Evolutionary conservation across 2,888 invertebrate species (phyloP).

Genomic region (Volucella inflata): DNA sequence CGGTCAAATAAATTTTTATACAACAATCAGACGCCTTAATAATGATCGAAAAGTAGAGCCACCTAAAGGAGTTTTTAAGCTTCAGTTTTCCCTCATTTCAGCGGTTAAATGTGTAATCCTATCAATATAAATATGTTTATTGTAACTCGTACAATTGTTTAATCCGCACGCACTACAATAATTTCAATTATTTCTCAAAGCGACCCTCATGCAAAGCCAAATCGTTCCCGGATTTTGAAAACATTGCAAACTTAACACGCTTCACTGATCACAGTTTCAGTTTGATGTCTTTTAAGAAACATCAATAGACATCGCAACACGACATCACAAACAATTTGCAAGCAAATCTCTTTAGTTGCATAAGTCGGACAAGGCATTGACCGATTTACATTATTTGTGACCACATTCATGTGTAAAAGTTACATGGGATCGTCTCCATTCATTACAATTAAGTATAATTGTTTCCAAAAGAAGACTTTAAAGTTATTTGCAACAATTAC

Average conservation of each 20-base stretch:
- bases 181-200: not conserved
- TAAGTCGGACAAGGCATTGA: not conserved
- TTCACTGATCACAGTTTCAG: slow-evolving; percentile 3
- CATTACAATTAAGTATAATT: not conserved
- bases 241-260: not conserved
- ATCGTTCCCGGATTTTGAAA: not conserved
- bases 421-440: no score
- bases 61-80: no score
- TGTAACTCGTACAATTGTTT: no score
- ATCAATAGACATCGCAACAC: not conserved
- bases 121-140: no score
- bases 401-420: not conserved
- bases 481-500: slow-evolving; percentile 28
- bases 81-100: no score
- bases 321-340: slow-evolving; percentile 5
- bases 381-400: slow-evolving; percentile 24
- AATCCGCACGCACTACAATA: no score
- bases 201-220: not conserved
- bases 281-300: not conserved
- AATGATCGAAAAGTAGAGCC: no score
- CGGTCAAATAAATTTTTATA: no score
- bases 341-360: slow-evolving; percentile 3
- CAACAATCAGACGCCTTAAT: no score
- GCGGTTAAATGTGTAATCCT: no score
- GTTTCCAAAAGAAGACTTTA: slow-evolving; percentile 3